phyloP scores from a whole-genome alignment of 2,888 invertebrate species.

The Athetis lepigone region DNA sequence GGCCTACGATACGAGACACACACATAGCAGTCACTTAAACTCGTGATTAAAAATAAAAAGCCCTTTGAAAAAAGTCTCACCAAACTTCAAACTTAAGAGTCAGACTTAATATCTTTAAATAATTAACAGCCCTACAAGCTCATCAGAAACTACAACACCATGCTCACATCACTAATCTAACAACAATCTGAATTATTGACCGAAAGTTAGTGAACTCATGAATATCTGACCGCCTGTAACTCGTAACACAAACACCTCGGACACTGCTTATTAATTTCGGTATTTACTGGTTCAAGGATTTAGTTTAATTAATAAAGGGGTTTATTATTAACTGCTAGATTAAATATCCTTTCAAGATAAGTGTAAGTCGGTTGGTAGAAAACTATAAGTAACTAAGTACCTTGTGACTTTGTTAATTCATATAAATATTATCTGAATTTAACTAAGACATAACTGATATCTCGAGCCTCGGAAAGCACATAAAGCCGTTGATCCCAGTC shows the following conservation, averaged over 20 bases:
- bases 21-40: no score
- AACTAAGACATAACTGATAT: no score
- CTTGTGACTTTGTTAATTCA: no score
- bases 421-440: no score
- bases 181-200: constrained; percentile 58
- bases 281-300: constrained; percentile 39
- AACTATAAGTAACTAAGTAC: no score
- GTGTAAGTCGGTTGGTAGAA: no score
- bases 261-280: constrained; percentile 32
- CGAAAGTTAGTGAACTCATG: constrained; percentile 54
- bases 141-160: constrained; percentile 24
- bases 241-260: constrained; percentile 42
- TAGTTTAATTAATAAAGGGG: background rate
- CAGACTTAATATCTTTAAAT: background rate
- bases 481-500: no score
- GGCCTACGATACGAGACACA: no score
- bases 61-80: no score
- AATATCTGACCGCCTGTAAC: constrained; percentile 57
- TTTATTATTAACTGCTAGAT: background rate
- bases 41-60: no score
- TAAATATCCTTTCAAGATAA: no score
- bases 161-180: constrained; percentile 41
- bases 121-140: constrained; percentile 17
- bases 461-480: no score
- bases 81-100: background rate